Base-by-base conservation (phyloP, 1,140 invertebrate species). In the Sweltsa coloradensis region DNA sequence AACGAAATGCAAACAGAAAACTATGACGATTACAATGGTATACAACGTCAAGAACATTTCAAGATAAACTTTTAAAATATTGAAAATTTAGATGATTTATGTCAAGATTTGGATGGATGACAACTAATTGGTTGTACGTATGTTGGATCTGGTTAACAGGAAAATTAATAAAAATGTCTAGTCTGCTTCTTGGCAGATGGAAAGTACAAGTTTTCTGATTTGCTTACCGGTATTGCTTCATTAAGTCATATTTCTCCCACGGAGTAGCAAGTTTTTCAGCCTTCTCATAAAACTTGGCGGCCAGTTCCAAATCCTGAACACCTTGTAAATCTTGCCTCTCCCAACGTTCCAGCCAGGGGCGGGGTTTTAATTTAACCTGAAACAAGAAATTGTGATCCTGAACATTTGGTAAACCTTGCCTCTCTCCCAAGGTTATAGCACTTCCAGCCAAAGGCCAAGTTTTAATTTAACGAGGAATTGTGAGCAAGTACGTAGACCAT, bases 171-270 rank as follows among this genome's bases (percentile, higher is more conserved):
- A n/a, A n/a, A n/a, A n/a, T n/a, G n/a, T n/a, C n/a, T n/a, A n/a
- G n/a, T n/a, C n/a, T n/a, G n/a, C n/a, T n/a, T n/a, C n/a, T n/a
- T n/a, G n/a, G n/a, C n/a, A 14, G n/a, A 31, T 31, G n/a, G 9
- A 11, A 31, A 31, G 29, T 11, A 31, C 9, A 31, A 9, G 5
- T 3, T 29, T 42, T 24, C 43, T 41, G 22, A 50, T 42, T 22
- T 24, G 56, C 43, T 61, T 72, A 82, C 79, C 91, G 81, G 60
- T 97, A 96, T 42, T 82, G 72, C 65, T 89, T 89, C 89, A 97
- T 94, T 29, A 97, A 68, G 66, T 97, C 93, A 68, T 83, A 92
- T 72, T 90, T 87, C 57, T 87, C 83, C 83, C 85, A 92, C 7
- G 86, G 85, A 56, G 72, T 85, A 39, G 68, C 69, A 29, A 71